A percentile compares a stretch with the other conserved stretches of the same genome.
Conservation (phyloP, 1,140 invertebrate species). For the Leucophenga varia region DNA sequence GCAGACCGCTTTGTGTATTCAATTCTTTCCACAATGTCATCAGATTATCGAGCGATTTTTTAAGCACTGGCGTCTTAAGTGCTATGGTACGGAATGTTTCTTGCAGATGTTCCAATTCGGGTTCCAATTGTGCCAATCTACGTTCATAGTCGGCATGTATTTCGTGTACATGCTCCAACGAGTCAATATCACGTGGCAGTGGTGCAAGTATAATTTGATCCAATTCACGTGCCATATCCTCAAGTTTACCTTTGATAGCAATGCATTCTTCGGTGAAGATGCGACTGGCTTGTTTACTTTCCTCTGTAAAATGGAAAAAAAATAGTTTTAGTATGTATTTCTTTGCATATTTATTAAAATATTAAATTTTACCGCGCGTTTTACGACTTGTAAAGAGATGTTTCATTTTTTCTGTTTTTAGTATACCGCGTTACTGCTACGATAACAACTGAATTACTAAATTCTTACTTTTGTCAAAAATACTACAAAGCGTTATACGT, state of each 20-base stretch:
- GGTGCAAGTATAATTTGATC: constrained; percentile 77
- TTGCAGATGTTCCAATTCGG: constrained; percentile 80
- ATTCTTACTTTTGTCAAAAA: too few relatives aligned
- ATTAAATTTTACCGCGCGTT: constrained; percentile 36
- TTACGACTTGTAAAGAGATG: constrained; percentile 45
- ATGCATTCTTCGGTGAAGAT: constrained; percentile 83
- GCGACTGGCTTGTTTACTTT: constrained; percentile 82
- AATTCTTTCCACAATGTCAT: constrained; percentile 83
- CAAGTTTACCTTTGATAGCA: constrained; percentile 77
- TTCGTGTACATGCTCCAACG: constrained; percentile 80
- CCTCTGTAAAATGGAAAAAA: constrained; percentile 63
- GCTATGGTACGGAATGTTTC: constrained; percentile 79
- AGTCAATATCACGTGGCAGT: constrained; percentile 81
- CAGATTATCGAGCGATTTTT: constrained; percentile 84
- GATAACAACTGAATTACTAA: too few relatives aligned
- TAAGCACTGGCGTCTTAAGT: constrained; percentile 84
- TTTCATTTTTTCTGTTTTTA: constrained; percentile 30
- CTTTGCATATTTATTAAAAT: not conserved
- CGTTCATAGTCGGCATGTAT: constrained; percentile 89
- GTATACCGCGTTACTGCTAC: too few relatives aligned
- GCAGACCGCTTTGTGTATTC: constrained; percentile 53
- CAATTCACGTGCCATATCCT: constrained; percentile 82
- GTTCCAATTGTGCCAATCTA: constrained; percentile 69
- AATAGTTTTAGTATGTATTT: not conserved
- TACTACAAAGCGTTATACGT: too few relatives aligned